These are phyloP conservation scores for Pilophorus perplexus DNA, from an alignment of 2,888 invertebrate genomes.

Conservation along the genomic window DNA sequence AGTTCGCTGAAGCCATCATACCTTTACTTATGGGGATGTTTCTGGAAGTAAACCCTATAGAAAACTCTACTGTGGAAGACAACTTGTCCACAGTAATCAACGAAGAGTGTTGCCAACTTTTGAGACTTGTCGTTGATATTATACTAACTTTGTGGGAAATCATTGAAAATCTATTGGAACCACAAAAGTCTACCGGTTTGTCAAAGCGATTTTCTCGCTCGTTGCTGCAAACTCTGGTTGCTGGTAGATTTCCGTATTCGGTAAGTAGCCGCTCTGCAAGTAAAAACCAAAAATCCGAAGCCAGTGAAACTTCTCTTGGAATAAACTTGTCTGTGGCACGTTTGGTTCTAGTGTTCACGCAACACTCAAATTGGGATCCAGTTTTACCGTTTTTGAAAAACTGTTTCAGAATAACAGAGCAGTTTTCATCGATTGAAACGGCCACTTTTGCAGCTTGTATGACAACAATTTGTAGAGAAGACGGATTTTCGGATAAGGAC, in stretches of 20 bases:
- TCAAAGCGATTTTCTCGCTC: slow-evolving; percentile 39
- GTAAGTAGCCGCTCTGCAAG: slow-evolving; percentile 29
- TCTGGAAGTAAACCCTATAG: slow-evolving; percentile 68
- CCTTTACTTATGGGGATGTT: slow-evolving; percentile 80
- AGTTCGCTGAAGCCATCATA: slow-evolving; percentile 65
- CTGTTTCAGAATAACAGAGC: slow-evolving; percentile 6
- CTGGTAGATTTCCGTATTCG: slow-evolving; percentile 47
- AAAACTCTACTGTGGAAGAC: not conserved
- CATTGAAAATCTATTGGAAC: not conserved
- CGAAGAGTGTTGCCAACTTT: slow-evolving; percentile 14
- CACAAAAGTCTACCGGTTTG: not conserved
- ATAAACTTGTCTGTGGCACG: slow-evolving; percentile 35
- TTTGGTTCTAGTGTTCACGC: slow-evolving; percentile 1
- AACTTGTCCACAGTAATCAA: slow-evolving; percentile 3
- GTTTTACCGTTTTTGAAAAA: slow-evolving; percentile 40
- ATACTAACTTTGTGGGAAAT: not conserved
- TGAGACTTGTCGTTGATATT: slow-evolving; percentile 14
- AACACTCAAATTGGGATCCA: slow-evolving; percentile 14
- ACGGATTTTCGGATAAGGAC: not conserved
- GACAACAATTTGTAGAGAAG: not conserved
- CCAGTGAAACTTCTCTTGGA: not conserved
- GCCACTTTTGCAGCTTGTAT: slow-evolving; percentile 13
- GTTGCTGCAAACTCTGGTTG: slow-evolving; percentile 43
- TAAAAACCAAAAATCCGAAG: slow-evolving; percentile 1
- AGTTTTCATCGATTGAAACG: not conserved